Evolutionary conservation across 2,113 vertebrate genomes (phyloP).

Genomic region (Cinclus mexicanus): DNA sequence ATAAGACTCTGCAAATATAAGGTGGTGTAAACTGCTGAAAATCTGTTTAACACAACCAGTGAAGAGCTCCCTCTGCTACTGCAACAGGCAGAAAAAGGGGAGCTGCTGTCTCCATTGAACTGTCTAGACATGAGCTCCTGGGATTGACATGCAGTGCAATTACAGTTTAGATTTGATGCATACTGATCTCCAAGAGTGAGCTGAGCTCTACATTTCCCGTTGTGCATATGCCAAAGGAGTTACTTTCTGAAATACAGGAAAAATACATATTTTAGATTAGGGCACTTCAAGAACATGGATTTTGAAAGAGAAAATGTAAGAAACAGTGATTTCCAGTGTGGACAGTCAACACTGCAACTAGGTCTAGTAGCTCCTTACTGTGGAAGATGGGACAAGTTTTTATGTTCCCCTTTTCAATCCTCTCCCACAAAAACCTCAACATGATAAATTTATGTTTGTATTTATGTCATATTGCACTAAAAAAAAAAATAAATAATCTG

Average conservation of each 20-base stretch:
- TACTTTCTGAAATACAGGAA: neutral
- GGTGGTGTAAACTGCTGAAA: neutral
- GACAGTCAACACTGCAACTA: neutral
- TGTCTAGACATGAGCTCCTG: neutral
- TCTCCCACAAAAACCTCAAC: neutral
- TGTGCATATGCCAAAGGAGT: neutral
- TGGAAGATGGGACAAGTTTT: neutral
- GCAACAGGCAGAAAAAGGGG: neutral
- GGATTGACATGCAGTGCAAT: neutral
- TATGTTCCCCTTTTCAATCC: neutral
- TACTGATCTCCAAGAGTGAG: neutral
- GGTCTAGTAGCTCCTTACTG: neutral
- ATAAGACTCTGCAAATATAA: neutral
- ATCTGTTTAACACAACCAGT: neutral
- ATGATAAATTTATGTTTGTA: neutral
- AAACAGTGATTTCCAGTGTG: neutral
- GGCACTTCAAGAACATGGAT: neutral
- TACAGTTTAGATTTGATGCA: neutral
- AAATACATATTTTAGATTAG: neutral
- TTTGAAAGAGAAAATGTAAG: neutral
- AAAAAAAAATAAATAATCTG: neutral
- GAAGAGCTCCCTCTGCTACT: neutral
- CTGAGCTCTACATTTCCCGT: neutral
- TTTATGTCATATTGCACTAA: neutral
- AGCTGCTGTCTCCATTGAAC: neutral